phyloP scores from a whole-genome alignment of 2,888 invertebrate genomes.

The Calameuta pallipes region DNA sequence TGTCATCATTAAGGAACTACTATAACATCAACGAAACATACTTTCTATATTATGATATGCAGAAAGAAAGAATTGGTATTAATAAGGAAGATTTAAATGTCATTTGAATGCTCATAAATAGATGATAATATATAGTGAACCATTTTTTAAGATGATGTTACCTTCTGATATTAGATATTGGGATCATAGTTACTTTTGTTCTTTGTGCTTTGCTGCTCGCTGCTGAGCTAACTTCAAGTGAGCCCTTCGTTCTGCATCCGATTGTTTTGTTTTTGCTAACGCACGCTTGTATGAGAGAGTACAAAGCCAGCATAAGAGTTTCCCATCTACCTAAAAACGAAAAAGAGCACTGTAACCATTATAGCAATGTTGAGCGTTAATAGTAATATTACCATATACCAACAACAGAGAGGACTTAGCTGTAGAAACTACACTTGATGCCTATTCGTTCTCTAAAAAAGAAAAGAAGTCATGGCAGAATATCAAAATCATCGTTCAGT shows the following conservation, averaged over 20 bases:
- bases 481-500: neutral
- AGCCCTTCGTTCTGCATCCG: constrained; percentile 75
- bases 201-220: constrained; percentile 69
- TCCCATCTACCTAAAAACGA: constrained; percentile 87
- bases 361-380: constrained; percentile 10
- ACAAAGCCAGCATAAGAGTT: constrained; percentile 94
- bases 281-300: constrained; percentile 93
- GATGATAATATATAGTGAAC: constrained; percentile 10
- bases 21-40: neutral
- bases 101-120: neutral
- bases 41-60: neutral
- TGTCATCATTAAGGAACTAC: neutral
- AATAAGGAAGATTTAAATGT: constrained; percentile 4
- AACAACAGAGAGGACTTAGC: constrained; percentile 23
- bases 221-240: constrained; percentile 71
- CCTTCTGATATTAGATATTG: constrained; percentile 26
- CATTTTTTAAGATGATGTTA: constrained; percentile 29
- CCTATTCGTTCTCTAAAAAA: constrained; percentile 35
- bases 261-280: constrained; percentile 90
- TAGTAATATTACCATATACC: constrained; percentile 30
- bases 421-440: constrained; percentile 32
- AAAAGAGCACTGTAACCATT: neutral
- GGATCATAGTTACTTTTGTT: constrained; percentile 67
- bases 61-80: neutral
- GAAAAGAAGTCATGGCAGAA: constrained; percentile 28